A percentile compares a stretch with the other conserved stretches of the same genome.
Evolutionary conservation across 2,797 vertebrate species (phyloP).

Genomic region (Acanthurus lineatus): DNA sequence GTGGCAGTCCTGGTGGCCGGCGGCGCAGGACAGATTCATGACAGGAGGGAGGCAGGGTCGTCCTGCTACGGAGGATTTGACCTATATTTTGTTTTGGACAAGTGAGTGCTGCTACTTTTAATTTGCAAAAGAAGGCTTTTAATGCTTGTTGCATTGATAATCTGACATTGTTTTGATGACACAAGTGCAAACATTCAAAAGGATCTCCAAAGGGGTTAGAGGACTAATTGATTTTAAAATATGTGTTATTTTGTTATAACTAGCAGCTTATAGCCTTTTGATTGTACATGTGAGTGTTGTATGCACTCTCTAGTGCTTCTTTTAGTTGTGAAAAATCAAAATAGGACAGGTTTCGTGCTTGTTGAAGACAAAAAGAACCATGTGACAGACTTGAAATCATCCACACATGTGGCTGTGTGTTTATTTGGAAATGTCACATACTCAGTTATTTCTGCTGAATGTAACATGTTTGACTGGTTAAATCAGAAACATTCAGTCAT

Average conservation of each 20-base stretch:
- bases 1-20: conserved; percentile 81
- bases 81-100: conserved; percentile 98
- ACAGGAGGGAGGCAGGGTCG: conserved; percentile 87
- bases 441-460: background rate
- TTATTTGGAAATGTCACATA: conserved; percentile 29
- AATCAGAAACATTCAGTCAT: background rate
- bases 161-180: conserved; percentile 24
- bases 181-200: conserved; percentile 52
- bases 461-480: background rate
- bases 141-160: conserved; percentile 34
- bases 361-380: background rate
- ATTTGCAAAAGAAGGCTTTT: background rate
- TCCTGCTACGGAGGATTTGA: conserved; percentile 99
- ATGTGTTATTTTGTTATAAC: background rate
- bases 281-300: background rate
- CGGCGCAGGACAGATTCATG: conserved; percentile 84
- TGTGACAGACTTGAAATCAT: background rate
- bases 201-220: background rate
- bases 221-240: background rate
- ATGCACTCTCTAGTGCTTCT: background rate
- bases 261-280: background rate
- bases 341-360: background rate
- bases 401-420: background rate
- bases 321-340: background rate
- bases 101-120: conserved; percentile 89